These are phyloP conservation scores for Sebastiscus albofasciatus DNA, from an alignment of 2,797 vertebrate species.

Conservation along the genomic window DNA sequence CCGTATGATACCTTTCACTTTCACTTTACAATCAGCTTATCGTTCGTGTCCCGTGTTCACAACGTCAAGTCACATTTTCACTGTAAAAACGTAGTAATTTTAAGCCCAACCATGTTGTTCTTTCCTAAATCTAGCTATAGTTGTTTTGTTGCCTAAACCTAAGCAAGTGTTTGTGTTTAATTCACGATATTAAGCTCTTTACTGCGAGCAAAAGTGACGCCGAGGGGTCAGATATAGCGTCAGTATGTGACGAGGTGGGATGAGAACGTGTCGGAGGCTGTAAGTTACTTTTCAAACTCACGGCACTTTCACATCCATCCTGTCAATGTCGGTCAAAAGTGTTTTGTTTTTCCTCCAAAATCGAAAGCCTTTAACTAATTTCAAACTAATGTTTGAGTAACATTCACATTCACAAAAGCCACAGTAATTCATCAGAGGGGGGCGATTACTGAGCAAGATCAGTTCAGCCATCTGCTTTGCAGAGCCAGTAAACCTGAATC, in stretches of 20 bases:
- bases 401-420: not conserved
- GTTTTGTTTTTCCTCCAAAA: not conserved
- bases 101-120: too few species aligned
- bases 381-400: not conserved
- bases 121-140: too few species aligned
- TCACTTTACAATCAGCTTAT: too few species aligned
- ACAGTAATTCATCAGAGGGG: not conserved
- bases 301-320: not conserved
- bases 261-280: not conserved
- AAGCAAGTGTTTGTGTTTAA: too few species aligned
- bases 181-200: too few species aligned
- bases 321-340: not conserved
- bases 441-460: not conserved
- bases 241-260: too few species aligned
- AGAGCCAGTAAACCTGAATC: not conserved
- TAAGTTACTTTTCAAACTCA: not conserved
- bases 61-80: too few species aligned
- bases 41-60: fast-evolving
- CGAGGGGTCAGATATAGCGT: too few species aligned
- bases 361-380: not conserved
- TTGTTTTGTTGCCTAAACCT: too few species aligned
- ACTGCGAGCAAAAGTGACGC: too few species aligned
- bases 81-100: too few species aligned
- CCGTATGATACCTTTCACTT: too few species aligned
- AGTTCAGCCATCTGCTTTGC: not conserved